Conservation (phyloP, 1,140 invertebrate species). For the Atta texana region DNA sequence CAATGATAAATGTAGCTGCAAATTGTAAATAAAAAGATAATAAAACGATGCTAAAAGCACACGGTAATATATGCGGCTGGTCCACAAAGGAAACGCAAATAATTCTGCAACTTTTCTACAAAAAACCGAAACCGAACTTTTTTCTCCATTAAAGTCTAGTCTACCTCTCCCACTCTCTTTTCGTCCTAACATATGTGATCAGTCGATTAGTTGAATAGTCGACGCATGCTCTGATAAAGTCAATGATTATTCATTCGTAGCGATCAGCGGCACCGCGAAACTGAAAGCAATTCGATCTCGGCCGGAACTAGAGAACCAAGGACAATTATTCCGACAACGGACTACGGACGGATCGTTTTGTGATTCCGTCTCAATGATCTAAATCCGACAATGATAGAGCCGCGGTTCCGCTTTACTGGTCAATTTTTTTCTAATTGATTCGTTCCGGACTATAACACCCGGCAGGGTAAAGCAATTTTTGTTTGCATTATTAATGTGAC, state of each 20-base stretch:
- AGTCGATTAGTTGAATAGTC: constrained; percentile 19
- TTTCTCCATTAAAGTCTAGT: constrained; percentile 64
- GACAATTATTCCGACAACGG: constrained; percentile 69
- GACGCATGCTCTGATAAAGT: constrained; percentile 65
- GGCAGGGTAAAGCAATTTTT: background rate
- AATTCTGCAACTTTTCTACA: constrained; percentile 42
- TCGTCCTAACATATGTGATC: constrained; percentile 12
- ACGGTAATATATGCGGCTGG: background rate
- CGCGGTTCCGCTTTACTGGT: constrained; percentile 27
- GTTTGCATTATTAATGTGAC: background rate
- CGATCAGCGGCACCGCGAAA: constrained; percentile 65
- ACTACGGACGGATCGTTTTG: constrained; percentile 54
- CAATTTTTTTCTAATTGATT: constrained; percentile 36
- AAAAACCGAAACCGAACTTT: constrained; percentile 57
- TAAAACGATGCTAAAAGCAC: constrained; percentile 15
- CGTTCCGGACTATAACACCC: background rate
- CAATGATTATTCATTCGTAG: constrained; percentile 68
- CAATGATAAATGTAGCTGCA: background rate
- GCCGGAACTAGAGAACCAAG: constrained; percentile 68
- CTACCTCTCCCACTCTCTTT: constrained; percentile 69
- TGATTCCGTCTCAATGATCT: constrained; percentile 39
- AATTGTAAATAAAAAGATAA: background rate
- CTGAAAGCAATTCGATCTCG: constrained; percentile 74
- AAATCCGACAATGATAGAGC: constrained; percentile 38
- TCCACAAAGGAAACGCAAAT: background rate